phyloP scores from a whole-genome alignment of 2,113 vertebrate genomes.

The Anser cygnoides region DNA sequence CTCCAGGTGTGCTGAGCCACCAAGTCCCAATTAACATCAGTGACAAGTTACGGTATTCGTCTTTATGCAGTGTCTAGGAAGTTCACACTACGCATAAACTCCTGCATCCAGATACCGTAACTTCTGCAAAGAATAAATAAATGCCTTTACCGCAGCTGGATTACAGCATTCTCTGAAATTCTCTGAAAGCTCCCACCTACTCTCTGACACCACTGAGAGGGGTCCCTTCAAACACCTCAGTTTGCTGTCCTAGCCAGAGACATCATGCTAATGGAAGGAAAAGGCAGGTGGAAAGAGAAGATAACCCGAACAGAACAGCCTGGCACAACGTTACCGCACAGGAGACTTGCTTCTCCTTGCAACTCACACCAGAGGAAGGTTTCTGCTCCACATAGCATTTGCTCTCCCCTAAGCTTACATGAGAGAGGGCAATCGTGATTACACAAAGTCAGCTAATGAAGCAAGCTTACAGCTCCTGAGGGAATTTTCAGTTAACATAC shows the following conservation, averaged over 20 bases:
- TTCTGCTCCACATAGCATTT: not conserved
- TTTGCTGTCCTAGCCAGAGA: not conserved
- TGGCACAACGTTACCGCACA: fast-evolving
- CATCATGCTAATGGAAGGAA: not conserved
- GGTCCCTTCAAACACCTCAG: not conserved
- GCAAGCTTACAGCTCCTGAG: not conserved
- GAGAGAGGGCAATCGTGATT: not conserved
- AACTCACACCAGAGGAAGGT: not conserved
- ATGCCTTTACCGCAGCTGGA: not conserved
- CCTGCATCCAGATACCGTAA: not conserved
- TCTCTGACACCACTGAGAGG: not conserved
- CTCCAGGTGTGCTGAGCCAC: not conserved
- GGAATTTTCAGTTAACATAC: conserved; percentile 25
- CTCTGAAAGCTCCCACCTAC: not conserved
- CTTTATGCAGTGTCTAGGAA: not conserved
- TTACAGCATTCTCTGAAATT: not conserved
- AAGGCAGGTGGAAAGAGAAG: not conserved
- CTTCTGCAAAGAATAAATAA: not conserved
- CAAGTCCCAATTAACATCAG: not conserved
- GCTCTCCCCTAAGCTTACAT: not conserved
- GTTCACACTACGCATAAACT: not conserved
- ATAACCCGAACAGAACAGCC: not conserved
- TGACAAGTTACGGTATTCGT: not conserved
- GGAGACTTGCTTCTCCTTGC: not conserved
- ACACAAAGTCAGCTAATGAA: not conserved